phyloP scores from a whole-genome alignment of 2,113 vertebrate species.

The Sialia sialis region DNA sequence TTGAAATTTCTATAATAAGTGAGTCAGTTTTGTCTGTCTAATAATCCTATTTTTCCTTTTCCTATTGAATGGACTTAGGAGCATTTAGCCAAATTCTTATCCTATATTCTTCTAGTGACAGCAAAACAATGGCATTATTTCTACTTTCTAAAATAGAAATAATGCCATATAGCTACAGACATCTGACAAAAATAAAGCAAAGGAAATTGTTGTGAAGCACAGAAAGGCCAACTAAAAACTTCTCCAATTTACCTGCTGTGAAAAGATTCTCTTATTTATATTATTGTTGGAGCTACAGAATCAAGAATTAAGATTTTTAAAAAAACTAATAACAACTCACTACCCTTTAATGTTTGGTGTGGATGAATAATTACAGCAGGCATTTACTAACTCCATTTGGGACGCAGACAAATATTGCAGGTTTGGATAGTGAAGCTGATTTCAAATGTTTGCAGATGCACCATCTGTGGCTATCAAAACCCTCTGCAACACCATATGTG shows the following conservation, averaged over 20 bases:
- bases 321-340: not conserved
- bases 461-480: conserved; percentile 4
- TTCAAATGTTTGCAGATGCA: not conserved
- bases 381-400: not conserved
- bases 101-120: not conserved
- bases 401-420: not conserved
- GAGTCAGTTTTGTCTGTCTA: not conserved
- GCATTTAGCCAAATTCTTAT: not conserved
- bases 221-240: not conserved
- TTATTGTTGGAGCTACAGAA: not conserved
- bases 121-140: not conserved
- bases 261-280: not conserved
- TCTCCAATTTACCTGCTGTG: not conserved
- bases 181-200: not conserved
- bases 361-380: not conserved
- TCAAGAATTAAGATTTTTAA: not conserved
- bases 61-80: not conserved
- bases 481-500: not conserved
- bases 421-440: not conserved
- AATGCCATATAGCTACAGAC: not conserved
- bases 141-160: not conserved
- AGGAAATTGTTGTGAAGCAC: not conserved
- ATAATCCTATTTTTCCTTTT: not conserved
- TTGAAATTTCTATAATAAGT: not conserved
- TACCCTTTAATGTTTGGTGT: not conserved